Evolutionary conservation across 1,140 invertebrate species (phyloP).

Genomic region (Brachionus rubens): DNA sequence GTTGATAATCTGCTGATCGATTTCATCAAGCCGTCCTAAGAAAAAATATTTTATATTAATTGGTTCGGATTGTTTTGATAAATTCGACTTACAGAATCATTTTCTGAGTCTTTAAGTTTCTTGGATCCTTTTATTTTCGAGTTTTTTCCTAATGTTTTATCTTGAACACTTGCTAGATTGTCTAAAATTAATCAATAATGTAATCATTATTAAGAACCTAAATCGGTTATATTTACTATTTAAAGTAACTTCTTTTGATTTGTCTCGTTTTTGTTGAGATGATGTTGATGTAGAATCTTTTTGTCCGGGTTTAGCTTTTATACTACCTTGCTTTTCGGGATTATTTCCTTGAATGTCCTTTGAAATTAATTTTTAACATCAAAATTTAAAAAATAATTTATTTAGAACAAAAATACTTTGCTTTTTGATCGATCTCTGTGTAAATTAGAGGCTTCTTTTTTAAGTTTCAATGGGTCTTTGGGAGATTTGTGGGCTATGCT

Average conservation of each 20-base stretch:
- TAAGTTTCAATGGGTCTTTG: background rate
- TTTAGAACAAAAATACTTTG: conserved; percentile 13
- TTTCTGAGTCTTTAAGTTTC: background rate
- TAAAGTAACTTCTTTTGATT: conserved; percentile 10
- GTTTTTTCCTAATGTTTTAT: background rate
- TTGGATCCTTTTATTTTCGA: background rate
- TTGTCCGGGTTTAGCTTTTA: background rate
- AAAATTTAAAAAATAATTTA: too few species aligned
- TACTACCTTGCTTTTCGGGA: background rate
- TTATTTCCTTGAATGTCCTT: conserved; percentile 17
- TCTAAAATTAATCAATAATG: background rate
- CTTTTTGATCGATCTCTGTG: conserved; percentile 16
- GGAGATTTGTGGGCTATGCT: conserved; percentile 11
- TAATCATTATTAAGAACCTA: background rate
- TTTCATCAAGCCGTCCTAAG: background rate
- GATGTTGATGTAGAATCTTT: background rate
- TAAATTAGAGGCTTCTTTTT: background rate
- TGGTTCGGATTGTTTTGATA: too few species aligned
- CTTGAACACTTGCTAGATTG: background rate
- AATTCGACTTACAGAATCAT: background rate
- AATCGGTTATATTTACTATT: background rate
- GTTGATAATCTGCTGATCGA: conserved; percentile 18
- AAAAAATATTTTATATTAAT: background rate
- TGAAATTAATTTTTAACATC: background rate
- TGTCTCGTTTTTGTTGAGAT: background rate